Evolutionary conservation across 2,113 vertebrate genomes (phyloP).

Genomic region (Stigmatopora nigra): DNA sequence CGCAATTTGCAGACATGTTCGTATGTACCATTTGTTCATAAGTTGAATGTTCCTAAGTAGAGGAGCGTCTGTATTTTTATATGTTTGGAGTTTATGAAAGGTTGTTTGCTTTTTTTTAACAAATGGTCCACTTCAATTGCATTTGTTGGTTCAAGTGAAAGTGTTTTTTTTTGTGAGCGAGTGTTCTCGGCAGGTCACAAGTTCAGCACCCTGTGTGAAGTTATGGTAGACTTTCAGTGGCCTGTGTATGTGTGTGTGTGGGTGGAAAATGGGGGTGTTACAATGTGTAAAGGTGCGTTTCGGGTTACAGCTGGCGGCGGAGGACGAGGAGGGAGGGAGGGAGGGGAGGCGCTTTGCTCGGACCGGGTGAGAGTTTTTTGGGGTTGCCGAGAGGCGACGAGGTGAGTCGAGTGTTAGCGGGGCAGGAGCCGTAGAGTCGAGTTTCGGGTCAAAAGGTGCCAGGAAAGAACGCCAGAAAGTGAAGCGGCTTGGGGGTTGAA

Average conservation of each 20-base stretch:
- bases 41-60: too few relatives aligned
- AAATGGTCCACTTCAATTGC: background rate
- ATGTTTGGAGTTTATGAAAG: too few relatives aligned
- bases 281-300: constrained; percentile 50
- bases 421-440: constrained; percentile 33
- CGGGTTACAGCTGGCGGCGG: constrained; percentile 43
- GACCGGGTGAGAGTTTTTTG: constrained; percentile 34
- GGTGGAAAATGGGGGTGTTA: constrained; percentile 10
- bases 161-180: background rate
- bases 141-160: background rate
- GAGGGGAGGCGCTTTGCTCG: background rate
- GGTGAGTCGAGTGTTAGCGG: constrained; percentile 41
- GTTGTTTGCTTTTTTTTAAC: background rate
- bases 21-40: too few relatives aligned
- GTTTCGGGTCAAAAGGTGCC: constrained; percentile 39
- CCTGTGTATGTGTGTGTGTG: constrained; percentile 24
- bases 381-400: constrained; percentile 35
- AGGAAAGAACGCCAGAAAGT: background rate
- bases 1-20: too few relatives aligned
- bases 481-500: background rate
- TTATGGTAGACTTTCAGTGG: constrained; percentile 52
- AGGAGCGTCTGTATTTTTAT: too few relatives aligned
- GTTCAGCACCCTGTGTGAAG: constrained; percentile 47
- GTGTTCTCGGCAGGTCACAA: background rate
- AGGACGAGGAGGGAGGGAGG: background rate